Evolutionary conservation across 2,888 invertebrate species (phyloP), one percentile per base, ranked within the genome.

Genomic region (Lathronympha strigana): DNA sequence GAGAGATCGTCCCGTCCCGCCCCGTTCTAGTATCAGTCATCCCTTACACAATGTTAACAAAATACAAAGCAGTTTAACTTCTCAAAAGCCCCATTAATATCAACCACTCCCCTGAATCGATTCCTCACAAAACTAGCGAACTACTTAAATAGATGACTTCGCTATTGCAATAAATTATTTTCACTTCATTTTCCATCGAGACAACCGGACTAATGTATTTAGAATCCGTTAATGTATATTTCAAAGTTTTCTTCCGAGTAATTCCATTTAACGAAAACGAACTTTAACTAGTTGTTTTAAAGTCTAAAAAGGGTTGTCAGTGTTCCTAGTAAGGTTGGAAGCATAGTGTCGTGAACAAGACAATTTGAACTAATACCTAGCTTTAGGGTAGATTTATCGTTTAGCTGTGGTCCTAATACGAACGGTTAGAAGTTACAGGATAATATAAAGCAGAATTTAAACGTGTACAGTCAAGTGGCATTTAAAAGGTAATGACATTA

Each of bases 341-440:
- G 28, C 43, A 68, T 67, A 71, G 72, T 70, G 68, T 72, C 73
- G 73, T 69, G 76, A 75, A 78, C 77, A 75, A 78, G 78, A 79
- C 80, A 77, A 79, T 80, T 78, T 74, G 73, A 76, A 79, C 77
- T 81, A 80, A 81, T 78, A 72, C 78, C 77, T 73, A 75, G 79
- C 72, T 76, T 80, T 77, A 77, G 76, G 73, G 74, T 74, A 80
- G 80, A 81, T 81, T 81, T 81, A 82, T 80, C 67, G 74, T 72
- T 71, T 72, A 71, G 71, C 71, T 71, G 71, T 15, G 33, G 47
- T 45, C 40, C 57, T 60, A 58, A 64, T 53, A 28, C 66, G 53
- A 60, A 31, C 43, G 21, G 47, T 54, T 60, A 54, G 49, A 64
- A 64, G 57, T 57, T 49, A 36, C 53, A 28, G 45, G 33, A 43